Conservation (phyloP, 2,888 invertebrate species). For the Protophormia terraenovae region DNA sequence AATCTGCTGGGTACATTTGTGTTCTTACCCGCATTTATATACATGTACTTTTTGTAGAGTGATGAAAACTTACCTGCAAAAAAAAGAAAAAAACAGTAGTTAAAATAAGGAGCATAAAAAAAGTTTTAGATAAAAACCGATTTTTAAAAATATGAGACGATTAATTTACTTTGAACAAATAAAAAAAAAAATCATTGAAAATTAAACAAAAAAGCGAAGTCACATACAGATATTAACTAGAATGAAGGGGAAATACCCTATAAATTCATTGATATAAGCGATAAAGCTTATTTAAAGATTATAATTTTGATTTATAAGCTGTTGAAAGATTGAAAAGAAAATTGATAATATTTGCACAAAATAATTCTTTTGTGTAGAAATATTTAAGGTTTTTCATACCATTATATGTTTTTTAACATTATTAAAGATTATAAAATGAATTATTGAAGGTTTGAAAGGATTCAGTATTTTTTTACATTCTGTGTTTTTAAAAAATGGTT, state of each 20-base stretch:
- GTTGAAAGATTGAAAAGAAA: slow-evolving; percentile 15
- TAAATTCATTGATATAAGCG: not conserved
- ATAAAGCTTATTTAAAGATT: slow-evolving; percentile 43
- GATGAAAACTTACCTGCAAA: slow-evolving; percentile 48
- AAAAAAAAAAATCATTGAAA: slow-evolving; percentile 8
- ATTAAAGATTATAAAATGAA: not conserved
- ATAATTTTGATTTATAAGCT: slow-evolving; percentile 53
- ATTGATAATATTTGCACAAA: not conserved
- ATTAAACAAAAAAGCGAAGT: not conserved
- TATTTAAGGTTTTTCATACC: not conserved
- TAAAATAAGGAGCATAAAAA: not conserved
- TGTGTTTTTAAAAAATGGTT: not conserved
- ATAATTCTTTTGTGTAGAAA: not conserved
- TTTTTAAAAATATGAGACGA: slow-evolving; percentile 57
- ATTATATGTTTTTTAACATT: not conserved
- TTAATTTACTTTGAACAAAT: slow-evolving; percentile 63
- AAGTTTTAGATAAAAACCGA: slow-evolving; percentile 3
- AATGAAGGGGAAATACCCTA: not conserved
- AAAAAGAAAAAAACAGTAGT: not conserved
- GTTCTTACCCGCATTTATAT: slow-evolving; percentile 13
- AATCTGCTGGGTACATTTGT: not conserved
- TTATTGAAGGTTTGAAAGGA: slow-evolving; percentile 1
- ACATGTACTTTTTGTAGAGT: not conserved
- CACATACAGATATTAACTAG: not conserved
- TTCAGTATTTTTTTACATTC: not conserved